These are phyloP conservation scores for Boleophthalmus pectinirostris DNA, from an alignment of 2,113 vertebrate genomes.

Conservation along the genomic window DNA sequence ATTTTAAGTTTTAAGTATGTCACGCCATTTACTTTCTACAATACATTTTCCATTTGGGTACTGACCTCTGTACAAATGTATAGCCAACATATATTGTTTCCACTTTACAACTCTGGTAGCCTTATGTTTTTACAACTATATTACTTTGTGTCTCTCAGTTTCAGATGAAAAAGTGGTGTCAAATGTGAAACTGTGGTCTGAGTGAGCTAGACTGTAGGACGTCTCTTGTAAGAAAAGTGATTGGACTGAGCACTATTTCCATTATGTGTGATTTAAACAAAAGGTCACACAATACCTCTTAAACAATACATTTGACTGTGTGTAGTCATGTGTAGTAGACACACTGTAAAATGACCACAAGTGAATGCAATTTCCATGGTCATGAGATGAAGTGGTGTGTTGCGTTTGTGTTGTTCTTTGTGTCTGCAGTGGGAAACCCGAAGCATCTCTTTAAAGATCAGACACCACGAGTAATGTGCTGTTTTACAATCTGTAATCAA, in stretches of 20 bases:
- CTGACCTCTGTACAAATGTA: background rate
- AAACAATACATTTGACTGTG: background rate
- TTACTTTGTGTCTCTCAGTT: background rate
- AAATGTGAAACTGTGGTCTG: background rate
- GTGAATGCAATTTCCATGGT: background rate
- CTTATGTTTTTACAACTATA: background rate
- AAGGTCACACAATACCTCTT: background rate
- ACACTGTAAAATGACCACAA: background rate
- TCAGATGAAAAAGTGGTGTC: background rate
- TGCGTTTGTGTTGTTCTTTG: conserved; percentile 6
- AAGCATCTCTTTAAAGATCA: no score
- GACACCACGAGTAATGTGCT: background rate
- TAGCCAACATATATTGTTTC: background rate
- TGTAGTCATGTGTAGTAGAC: background rate
- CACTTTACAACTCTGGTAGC: background rate
- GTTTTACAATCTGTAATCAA: background rate
- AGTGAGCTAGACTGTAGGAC: background rate
- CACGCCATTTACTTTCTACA: background rate
- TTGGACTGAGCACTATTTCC: background rate
- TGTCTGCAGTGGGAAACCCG: conserved; percentile 6
- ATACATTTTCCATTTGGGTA: background rate
- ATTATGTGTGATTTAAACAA: background rate
- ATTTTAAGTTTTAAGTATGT: background rate
- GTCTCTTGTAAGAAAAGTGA: background rate
- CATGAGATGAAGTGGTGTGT: background rate